phyloP scores from a whole-genome alignment of 2,113 vertebrate species.

The Seriola dumerili region DNA sequence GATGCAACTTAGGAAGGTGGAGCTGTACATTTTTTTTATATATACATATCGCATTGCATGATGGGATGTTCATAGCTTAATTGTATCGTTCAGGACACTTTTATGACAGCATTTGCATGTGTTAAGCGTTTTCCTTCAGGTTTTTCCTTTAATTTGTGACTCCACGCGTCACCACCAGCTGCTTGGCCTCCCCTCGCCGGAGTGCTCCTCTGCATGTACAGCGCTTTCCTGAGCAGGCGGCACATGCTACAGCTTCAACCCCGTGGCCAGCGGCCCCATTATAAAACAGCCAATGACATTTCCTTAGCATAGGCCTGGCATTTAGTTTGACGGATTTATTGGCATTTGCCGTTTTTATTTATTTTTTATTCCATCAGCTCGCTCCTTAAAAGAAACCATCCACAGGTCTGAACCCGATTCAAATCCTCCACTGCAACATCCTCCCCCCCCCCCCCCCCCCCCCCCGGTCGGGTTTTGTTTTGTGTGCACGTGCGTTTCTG shows the following conservation, averaged over 20 bases:
- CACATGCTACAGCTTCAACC: slow-evolving; percentile 15
- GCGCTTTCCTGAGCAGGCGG: slow-evolving; percentile 27
- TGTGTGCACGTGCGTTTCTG: slow-evolving; percentile 31
- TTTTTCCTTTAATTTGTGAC: not conserved
- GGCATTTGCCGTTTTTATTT: slow-evolving; percentile 65
- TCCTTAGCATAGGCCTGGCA: slow-evolving; percentile 75
- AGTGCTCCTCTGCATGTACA: slow-evolving; percentile 15
- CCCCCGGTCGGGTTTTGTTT: not conserved
- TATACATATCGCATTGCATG: not conserved
- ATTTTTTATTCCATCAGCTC: not conserved
- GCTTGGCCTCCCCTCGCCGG: not conserved
- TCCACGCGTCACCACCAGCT: slow-evolving; percentile 6
- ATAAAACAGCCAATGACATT: slow-evolving; percentile 78
- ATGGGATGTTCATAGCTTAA: not conserved
- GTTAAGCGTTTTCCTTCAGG: not conserved
- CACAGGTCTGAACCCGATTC: slow-evolving; percentile 47
- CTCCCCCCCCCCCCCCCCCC: not conserved
- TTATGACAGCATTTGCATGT: not conserved
- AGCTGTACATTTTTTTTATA: not conserved
- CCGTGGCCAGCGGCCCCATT: slow-evolving; percentile 34
- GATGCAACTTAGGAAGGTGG: no score
- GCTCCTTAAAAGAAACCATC: slow-evolving; percentile 39
- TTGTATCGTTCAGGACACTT: no score
- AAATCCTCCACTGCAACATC: not conserved
- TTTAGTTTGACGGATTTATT: slow-evolving; percentile 81